Base-by-base conservation (phyloP, 2,888 invertebrate species). In the Scaptomyza caliginosa region DNA sequence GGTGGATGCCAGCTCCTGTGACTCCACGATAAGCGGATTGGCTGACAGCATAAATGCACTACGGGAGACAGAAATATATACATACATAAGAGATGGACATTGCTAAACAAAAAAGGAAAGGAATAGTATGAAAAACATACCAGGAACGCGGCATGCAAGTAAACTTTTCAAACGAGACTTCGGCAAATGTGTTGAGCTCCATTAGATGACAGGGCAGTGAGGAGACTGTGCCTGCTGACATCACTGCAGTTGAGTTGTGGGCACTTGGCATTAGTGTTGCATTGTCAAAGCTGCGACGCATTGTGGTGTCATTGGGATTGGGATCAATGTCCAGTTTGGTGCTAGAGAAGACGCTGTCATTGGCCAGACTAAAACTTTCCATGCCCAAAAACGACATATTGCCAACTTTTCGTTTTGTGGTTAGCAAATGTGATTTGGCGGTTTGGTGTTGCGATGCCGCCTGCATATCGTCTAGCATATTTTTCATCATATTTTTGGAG, bases 251-350 rank as follows among this genome's bases (percentile, higher is more conserved):
- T 1, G 60, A 48, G 5, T 48, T 62, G 2, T 40, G 52, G 26
- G 32, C 66, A 24, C 70, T 69, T 19, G 77, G 67, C 50, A 73
- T 24, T 4, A 86, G 21, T 0, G 82, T 78, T 1, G 49, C 66
- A 50, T 73, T 70, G 4, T 78, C 77, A 4, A 77, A 73, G 30
- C 77, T 79, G 26, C 74, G 80, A 3, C 59, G 70, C 39, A 75
- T 11, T 6, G 70, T 70, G 21, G 59, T 76, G 42, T 69, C 88
- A n/a, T 81, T 36, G 4, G 30, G 17, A 17, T 69, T 89, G 30
- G 81, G 74, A 63, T 90, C 90, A 24, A 90, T 85, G 59, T 91
- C 91, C 32, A 91, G 67, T 62, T 88, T 89, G 34, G 91, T 91
- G 74, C 91, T 91, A 52, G 90, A 90, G 52, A 91, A 84, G 6